phyloP scores from a whole-genome alignment of 2,797 vertebrate species.

The Otus scops region DNA sequence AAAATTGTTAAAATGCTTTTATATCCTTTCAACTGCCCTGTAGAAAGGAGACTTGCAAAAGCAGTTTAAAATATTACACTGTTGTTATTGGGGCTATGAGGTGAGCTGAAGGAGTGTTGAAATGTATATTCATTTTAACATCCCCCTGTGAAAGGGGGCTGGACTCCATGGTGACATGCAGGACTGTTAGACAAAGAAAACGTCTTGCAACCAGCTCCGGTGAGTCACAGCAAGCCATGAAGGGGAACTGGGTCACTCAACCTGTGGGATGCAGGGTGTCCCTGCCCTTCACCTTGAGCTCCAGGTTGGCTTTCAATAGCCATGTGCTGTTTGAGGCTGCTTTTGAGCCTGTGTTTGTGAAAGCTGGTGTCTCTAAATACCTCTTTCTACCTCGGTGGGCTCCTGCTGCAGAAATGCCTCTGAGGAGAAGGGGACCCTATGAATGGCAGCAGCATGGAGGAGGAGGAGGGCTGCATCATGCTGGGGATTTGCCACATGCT shows the following conservation, averaged over 20 bases:
- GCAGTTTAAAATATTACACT: slow-evolving; percentile 30
- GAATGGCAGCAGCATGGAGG: not conserved
- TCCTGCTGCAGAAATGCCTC: not conserved
- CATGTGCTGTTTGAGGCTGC: not conserved
- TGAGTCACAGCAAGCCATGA: not conserved
- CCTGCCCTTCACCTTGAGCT: not conserved
- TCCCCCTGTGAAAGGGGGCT: not conserved
- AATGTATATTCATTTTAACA: not conserved
- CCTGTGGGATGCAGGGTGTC: not conserved
- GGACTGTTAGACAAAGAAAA: not conserved
- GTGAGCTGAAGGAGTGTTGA: slow-evolving; percentile 29
- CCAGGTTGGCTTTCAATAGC: not conserved
- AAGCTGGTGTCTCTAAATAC: not conserved
- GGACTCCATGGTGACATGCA: not conserved
- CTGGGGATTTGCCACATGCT: not conserved
- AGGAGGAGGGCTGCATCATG: not conserved
- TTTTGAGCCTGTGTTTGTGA: not conserved
- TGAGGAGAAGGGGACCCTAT: not conserved
- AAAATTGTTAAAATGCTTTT: slow-evolving; percentile 56
- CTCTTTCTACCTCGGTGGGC: not conserved
- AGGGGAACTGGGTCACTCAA: not conserved
- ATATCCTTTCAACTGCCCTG: slow-evolving; percentile 20
- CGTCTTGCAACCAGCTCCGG: not conserved
- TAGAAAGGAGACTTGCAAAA: slow-evolving; percentile 43
- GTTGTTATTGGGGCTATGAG: not conserved